A percentile compares a stretch with the other conserved stretches of the same genome.
Conservation (phyloP, 2,888 invertebrate species). For the Platerodrilus igneus region DNA sequence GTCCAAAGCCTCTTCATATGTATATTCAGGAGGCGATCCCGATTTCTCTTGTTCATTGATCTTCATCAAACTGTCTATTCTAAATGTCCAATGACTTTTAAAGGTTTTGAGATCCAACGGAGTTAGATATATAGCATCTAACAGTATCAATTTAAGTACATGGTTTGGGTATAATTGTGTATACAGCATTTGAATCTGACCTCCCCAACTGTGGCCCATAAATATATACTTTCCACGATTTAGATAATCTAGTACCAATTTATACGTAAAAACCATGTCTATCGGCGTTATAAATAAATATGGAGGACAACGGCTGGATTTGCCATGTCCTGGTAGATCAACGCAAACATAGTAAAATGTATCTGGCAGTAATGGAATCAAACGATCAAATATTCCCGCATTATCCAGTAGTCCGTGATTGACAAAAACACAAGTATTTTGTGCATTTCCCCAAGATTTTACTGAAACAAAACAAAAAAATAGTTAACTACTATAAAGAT, state of each 20-base stretch:
- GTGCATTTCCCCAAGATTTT: constrained; percentile 57
- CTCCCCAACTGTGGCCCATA: constrained; percentile 51
- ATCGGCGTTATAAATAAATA: constrained; percentile 41
- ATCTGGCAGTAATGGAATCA: constrained; percentile 53
- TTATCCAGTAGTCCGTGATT: constrained; percentile 60
- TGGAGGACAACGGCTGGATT: constrained; percentile 52
- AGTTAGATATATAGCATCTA: constrained; percentile 45
- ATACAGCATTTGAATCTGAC: constrained; percentile 44
- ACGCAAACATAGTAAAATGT: constrained; percentile 47
- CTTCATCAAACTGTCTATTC: constrained; percentile 43
- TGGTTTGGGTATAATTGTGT: constrained; percentile 45
- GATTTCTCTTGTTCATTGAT: constrained; percentile 33
- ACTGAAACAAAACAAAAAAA: constrained; percentile 51
- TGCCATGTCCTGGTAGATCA: constrained; percentile 60
- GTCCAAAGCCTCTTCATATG: constrained; percentile 49
- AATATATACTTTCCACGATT: constrained; percentile 38
- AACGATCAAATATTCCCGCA: constrained; percentile 54
- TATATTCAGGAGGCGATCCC: constrained; percentile 40
- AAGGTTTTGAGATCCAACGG: constrained; percentile 32
- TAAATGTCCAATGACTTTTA: constrained; percentile 35
- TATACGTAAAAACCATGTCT: constrained; percentile 46
- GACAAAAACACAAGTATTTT: constrained; percentile 53
- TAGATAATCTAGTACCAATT: constrained; percentile 37
- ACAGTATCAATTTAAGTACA: constrained; percentile 46
- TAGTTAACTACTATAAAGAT: too few relatives aligned